A percentile compares a stretch with the other conserved stretches of the same genome.
Conservation (phyloP, 2,888 invertebrate species). For the Hyppa rectilinea region DNA sequence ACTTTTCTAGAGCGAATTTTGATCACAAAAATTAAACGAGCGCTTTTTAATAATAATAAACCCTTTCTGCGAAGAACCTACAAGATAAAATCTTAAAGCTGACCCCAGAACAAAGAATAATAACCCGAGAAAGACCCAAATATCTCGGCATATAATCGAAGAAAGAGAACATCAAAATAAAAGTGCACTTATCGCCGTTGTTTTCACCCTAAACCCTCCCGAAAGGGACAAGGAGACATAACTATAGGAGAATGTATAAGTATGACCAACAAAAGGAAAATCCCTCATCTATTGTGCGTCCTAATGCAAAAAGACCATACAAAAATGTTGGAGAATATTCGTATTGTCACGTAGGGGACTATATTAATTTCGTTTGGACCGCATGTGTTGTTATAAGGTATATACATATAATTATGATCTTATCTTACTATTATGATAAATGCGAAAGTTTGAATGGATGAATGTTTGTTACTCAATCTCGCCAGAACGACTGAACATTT, state of each 20-base stretch:
- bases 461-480: too few relatives aligned
- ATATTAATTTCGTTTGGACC: slow-evolving; percentile 46
- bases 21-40: background rate
- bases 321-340: slow-evolving; percentile 44
- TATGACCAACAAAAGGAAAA: slow-evolving; percentile 53
- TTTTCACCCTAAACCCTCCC: slow-evolving; percentile 40
- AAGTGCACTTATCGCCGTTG: slow-evolving; percentile 58
- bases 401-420: too few relatives aligned
- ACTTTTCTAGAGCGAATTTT: background rate
- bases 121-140: slow-evolving; percentile 29
- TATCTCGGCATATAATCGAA: slow-evolving; percentile 34
- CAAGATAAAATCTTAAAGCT: slow-evolving; percentile 21
- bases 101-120: slow-evolving; percentile 35
- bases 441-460: too few relatives aligned
- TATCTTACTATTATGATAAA: too few relatives aligned
- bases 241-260: slow-evolving; percentile 35
- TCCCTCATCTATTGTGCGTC: slow-evolving; percentile 42
- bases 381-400: slow-evolving; percentile 32
- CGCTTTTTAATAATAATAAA: slow-evolving; percentile 5
- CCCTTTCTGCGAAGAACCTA: slow-evolving; percentile 4
- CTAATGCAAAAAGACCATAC: slow-evolving; percentile 57
- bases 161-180: slow-evolving; percentile 45
- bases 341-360: slow-evolving; percentile 55
- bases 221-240: slow-evolving; percentile 42
- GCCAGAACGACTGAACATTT: too few relatives aligned